These are phyloP conservation scores for Chelonoidis abingdonii DNA, from an alignment of 2,113 vertebrate species.

Conservation along the genomic window DNA sequence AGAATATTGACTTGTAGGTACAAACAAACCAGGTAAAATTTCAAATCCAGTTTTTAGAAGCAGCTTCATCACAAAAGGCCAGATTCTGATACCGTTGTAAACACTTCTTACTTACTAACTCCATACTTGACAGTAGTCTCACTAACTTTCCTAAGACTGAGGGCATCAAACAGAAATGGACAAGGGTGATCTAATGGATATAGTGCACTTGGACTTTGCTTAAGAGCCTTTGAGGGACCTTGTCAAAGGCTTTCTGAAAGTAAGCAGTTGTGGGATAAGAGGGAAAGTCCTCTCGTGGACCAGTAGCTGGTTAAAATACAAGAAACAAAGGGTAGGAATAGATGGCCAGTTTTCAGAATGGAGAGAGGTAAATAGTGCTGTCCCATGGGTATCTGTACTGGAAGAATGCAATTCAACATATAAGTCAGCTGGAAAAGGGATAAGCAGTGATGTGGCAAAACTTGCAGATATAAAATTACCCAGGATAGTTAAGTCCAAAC, in stretches of 20 bases:
- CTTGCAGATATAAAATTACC: background rate
- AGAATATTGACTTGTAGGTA: background rate
- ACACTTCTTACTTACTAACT: background rate
- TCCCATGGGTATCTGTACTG: background rate
- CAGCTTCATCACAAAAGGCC: background rate
- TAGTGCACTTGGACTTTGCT: background rate
- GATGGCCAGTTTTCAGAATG: background rate
- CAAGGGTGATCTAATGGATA: background rate
- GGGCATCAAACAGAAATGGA: background rate
- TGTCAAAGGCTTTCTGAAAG: background rate
- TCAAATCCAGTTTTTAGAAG: background rate
- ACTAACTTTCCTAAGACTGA: background rate
- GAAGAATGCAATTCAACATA: background rate
- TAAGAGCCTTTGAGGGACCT: too few species aligned
- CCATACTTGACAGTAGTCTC: background rate
- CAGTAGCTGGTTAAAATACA: background rate
- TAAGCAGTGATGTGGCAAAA: background rate
- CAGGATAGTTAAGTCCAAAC: background rate
- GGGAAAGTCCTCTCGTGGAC: background rate
- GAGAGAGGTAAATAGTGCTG: background rate
- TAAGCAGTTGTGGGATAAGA: background rate
- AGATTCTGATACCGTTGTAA: background rate
- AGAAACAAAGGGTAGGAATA: background rate
- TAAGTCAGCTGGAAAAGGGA: background rate
- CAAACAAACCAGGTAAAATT: background rate